These are phyloP conservation scores for Rambutsinella grinnellia DNA, from an alignment of 2,888 invertebrate genomes.

Conservation along the genomic window DNA sequence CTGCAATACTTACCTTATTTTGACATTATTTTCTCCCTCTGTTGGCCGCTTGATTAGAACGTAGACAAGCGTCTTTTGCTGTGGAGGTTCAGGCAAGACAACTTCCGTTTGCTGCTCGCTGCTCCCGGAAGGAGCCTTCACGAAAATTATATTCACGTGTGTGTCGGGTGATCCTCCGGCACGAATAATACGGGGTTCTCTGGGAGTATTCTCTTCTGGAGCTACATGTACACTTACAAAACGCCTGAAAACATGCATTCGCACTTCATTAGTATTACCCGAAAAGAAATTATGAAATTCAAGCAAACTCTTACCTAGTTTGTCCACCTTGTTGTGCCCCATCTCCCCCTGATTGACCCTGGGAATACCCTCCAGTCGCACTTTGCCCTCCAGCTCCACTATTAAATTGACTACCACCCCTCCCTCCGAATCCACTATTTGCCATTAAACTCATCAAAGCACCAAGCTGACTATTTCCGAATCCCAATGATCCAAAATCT, in stretches of 20 bases:
- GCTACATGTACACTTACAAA: slow-evolving; percentile 50
- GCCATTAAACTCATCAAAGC: background rate
- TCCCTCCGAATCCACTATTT: background rate
- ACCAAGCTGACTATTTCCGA: background rate
- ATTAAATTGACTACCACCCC: background rate
- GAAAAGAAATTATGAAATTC: no score
- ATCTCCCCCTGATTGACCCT: no score
- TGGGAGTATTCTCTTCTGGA: slow-evolving; percentile 37
- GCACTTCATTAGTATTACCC: no score
- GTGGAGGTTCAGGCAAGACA: slow-evolving; percentile 38
- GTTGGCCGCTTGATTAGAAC: slow-evolving; percentile 34
- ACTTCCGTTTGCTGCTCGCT: slow-evolving; percentile 47
- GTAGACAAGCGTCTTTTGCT: slow-evolving; percentile 44
- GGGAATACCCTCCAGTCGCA: slow-evolving; percentile 1
- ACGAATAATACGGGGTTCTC: slow-evolving; percentile 31
- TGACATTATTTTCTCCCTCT: slow-evolving; percentile 27
- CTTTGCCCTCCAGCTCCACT: background rate
- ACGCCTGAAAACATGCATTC: no score
- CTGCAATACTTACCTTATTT: no score
- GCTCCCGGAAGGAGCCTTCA: slow-evolving; percentile 44
- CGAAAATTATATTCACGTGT: slow-evolving; percentile 48
- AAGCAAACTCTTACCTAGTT: no score
- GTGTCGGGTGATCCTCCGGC: slow-evolving; percentile 44
- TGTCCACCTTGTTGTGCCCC: slow-evolving; percentile 33
- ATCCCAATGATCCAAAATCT: background rate